Conservation (phyloP, 2,113 vertebrate genomes). For the Sinocyclocheilus grahami region DNA sequence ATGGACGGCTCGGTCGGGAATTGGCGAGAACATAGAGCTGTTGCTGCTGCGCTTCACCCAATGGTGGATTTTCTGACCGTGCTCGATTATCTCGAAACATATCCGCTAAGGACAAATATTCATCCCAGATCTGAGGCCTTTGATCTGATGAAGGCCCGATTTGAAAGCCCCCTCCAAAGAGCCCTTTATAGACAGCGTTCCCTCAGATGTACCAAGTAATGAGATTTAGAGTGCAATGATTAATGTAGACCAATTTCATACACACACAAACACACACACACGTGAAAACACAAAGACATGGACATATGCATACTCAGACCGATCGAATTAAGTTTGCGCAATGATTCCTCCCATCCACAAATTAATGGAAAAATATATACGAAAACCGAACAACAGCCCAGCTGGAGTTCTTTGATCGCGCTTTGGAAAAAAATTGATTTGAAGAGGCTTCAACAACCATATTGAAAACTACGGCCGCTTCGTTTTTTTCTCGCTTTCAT, state of each 20-base stretch:
- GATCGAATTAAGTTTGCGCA: slow-evolving; percentile 67
- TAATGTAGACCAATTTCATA: slow-evolving; percentile 72
- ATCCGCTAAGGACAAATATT: slow-evolving; percentile 64
- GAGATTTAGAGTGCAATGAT: slow-evolving; percentile 81
- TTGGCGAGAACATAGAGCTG: slow-evolving; percentile 78
- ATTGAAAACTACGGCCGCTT: slow-evolving; percentile 61
- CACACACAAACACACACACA: slow-evolving; percentile 40
- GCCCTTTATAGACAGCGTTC: slow-evolving; percentile 77
- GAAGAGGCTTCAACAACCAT: slow-evolving; percentile 73
- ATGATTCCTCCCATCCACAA: slow-evolving; percentile 60
- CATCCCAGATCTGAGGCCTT: slow-evolving; percentile 74
- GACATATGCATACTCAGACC: slow-evolving; percentile 55
- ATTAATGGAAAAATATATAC: slow-evolving; percentile 61
- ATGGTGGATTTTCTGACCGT: slow-evolving; percentile 69
- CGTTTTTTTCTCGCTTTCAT: slow-evolving; percentile 65
- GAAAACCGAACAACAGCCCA: slow-evolving; percentile 67
- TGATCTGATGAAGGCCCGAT: slow-evolving; percentile 82
- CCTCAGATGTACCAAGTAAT: slow-evolving; percentile 83
- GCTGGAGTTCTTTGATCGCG: slow-evolving; percentile 81
- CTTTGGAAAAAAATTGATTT: slow-evolving; percentile 76
- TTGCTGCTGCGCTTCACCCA: slow-evolving; percentile 76
- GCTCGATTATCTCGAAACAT: slow-evolving; percentile 67
- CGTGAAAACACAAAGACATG: slow-evolving; percentile 43
- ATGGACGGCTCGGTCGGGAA: slow-evolving; percentile 79
- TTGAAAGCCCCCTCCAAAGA: slow-evolving; percentile 79